These are phyloP conservation scores for Acleris emargana DNA, from an alignment of 2,888 invertebrate species.

Conservation along the genomic window DNA sequence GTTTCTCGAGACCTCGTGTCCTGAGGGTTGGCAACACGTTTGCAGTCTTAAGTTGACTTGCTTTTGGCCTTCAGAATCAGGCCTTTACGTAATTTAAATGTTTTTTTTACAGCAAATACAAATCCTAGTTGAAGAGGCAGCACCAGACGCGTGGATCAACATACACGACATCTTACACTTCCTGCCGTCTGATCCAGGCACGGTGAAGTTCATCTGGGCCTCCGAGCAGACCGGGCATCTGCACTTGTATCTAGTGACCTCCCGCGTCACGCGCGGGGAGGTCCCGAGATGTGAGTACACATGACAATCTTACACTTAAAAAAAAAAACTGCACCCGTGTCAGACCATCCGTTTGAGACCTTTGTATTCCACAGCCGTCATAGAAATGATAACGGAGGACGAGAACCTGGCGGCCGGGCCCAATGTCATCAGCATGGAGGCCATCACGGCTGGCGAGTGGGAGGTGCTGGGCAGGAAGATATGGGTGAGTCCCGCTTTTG, in stretches of 20 bases:
- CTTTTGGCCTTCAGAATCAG: no score
- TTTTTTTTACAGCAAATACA: slow-evolving; percentile 55
- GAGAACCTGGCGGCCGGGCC: slow-evolving; percentile 77
- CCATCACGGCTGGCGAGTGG: slow-evolving; percentile 96
- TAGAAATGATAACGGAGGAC: slow-evolving; percentile 73
- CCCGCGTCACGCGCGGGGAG: slow-evolving; percentile 66
- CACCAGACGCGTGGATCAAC: slow-evolving; percentile 95
- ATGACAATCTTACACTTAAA: background rate
- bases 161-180: slow-evolving; percentile 96
- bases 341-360: no score
- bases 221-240: slow-evolving; percentile 95
- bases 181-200: slow-evolving; percentile 83
- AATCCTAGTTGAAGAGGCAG: slow-evolving; percentile 66
- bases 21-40: no score
- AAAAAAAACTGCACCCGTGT: no score
- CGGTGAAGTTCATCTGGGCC: slow-evolving; percentile 93
- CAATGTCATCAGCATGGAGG: slow-evolving; percentile 87
- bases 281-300: slow-evolving; percentile 51
- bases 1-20: no score
- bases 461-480: slow-evolving; percentile 93
- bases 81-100: slow-evolving; percentile 35
- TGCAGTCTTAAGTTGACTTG: no score
- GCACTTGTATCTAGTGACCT: slow-evolving; percentile 92
- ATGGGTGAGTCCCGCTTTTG: slow-evolving; percentile 83
- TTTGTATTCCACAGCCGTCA: slow-evolving; percentile 63